Conservation (phyloP, 1,140 invertebrate species). For the Linepithema humile region DNA sequence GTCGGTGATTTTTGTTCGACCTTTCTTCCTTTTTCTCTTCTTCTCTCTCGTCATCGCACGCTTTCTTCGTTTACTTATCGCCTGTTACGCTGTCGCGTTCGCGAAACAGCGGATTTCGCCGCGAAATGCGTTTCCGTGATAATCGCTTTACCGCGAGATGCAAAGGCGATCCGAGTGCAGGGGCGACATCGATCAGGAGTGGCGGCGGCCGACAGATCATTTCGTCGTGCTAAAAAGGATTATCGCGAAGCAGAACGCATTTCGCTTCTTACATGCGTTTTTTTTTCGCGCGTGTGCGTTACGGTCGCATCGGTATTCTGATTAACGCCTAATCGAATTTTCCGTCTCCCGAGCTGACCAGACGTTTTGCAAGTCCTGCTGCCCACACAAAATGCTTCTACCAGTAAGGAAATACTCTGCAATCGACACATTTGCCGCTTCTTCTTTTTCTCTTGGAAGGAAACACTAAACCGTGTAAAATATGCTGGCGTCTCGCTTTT, state of each 20-base stretch:
- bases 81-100: neutral
- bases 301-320: neutral
- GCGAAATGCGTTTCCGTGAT: neutral
- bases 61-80: neutral
- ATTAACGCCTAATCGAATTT: constrained; percentile 44
- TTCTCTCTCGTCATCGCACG: constrained; percentile 11
- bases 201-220: neutral
- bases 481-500: neutral
- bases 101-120: neutral
- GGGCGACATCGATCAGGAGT: neutral
- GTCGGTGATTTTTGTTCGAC: neutral
- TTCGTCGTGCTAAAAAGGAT: neutral
- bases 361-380: constrained; percentile 28
- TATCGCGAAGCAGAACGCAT: neutral
- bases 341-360: neutral
- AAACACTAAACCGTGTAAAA: neutral
- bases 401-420: neutral
- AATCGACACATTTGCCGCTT: neutral
- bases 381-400: constrained; percentile 27
- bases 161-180: neutral
- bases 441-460: neutral
- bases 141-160: neutral
- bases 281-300: neutral
- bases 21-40: constrained; percentile 20
- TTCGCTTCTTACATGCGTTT: neutral